A percentile compares a stretch with the other conserved stretches of the same genome.
phyloP scores from a whole-genome alignment of 1,140 invertebrate genomes.

The Meloidogyne exigua region DNA sequence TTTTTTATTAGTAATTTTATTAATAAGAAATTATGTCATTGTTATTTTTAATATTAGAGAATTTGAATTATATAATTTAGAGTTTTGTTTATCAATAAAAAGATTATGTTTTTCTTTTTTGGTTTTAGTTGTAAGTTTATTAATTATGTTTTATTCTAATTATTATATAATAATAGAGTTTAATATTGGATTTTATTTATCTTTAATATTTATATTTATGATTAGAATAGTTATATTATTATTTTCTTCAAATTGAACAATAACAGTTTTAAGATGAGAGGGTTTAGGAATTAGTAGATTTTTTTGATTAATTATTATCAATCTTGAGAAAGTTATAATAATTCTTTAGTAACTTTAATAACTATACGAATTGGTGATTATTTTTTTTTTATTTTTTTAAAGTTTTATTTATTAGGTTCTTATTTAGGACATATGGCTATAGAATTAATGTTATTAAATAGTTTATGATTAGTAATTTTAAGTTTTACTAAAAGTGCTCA shows the following conservation, averaged over 20 bases:
- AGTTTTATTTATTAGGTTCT: slow-evolving; percentile 39
- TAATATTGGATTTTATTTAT: too few species aligned
- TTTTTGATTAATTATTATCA: slow-evolving; percentile 45
- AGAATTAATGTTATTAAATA: too few species aligned
- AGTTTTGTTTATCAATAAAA: slow-evolving; percentile 42
- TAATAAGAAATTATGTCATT: slow-evolving; percentile 33
- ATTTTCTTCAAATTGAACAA: too few species aligned
- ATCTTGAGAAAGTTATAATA: slow-evolving; percentile 38
- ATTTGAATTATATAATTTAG: slow-evolving; percentile 42
- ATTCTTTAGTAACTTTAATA: slow-evolving; percentile 43
- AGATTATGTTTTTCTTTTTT: slow-evolving; percentile 43
- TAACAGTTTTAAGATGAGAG: too few species aligned
- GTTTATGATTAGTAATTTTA: too few species aligned
- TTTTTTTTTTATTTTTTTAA: slow-evolving; percentile 52
- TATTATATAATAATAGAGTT: too few species aligned
- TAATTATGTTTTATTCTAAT: too few species aligned
- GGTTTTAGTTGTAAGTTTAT: slow-evolving; percentile 14
- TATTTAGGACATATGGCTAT: slow-evolving; percentile 42
- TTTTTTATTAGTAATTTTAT: slow-evolving; percentile 36
- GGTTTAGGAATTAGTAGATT: too few species aligned
- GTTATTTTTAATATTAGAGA: slow-evolving; percentile 51
- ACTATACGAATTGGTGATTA: slow-evolving; percentile 54
- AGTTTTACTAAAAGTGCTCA: slow-evolving; percentile 45
- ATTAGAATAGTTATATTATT: too few species aligned
- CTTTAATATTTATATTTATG: too few species aligned